A percentile compares a stretch with the other conserved stretches of the same genome.
Evolutionary conservation across 2,888 invertebrate genomes (phyloP).

Genomic region (Sympetrum striolatum): DNA sequence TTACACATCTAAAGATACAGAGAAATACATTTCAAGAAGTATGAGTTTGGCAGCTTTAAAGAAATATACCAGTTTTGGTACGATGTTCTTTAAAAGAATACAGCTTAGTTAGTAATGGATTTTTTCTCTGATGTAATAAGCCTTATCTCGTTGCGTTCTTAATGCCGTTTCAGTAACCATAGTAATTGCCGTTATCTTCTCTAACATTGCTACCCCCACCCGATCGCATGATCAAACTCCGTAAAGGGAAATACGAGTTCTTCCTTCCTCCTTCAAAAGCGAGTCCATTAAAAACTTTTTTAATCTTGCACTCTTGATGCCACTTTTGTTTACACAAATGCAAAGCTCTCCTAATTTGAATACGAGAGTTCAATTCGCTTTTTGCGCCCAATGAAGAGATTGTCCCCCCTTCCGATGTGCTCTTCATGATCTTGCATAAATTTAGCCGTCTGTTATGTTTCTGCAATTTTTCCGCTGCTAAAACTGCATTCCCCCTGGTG

Average conservation of each 20-base stretch:
- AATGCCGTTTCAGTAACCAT: too few species aligned
- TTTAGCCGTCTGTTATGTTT: background rate
- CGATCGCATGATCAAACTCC: background rate
- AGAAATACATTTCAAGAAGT: too few species aligned
- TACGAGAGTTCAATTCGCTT: background rate
- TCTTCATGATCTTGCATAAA: background rate
- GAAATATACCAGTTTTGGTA: too few species aligned
- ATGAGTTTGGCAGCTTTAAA: too few species aligned
- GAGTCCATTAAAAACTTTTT: background rate
- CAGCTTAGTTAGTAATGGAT: too few species aligned
- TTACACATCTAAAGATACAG: too few species aligned
- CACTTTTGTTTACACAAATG: background rate
- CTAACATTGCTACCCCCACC: background rate
- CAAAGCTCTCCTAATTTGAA: background rate
- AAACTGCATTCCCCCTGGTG: background rate
- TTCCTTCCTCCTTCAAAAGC: background rate
- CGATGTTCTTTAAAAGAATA: too few species aligned
- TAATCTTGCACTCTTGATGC: constrained; percentile 2
- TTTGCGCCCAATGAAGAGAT: background rate
- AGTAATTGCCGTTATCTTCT: too few species aligned
- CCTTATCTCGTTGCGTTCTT: too few species aligned
- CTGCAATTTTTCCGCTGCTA: background rate
- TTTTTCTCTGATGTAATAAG: too few species aligned
- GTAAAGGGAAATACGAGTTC: background rate
- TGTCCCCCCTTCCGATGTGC: background rate